Base-by-base conservation (phyloP, 2,113 vertebrate species). In the Zapus hudsonius region DNA sequence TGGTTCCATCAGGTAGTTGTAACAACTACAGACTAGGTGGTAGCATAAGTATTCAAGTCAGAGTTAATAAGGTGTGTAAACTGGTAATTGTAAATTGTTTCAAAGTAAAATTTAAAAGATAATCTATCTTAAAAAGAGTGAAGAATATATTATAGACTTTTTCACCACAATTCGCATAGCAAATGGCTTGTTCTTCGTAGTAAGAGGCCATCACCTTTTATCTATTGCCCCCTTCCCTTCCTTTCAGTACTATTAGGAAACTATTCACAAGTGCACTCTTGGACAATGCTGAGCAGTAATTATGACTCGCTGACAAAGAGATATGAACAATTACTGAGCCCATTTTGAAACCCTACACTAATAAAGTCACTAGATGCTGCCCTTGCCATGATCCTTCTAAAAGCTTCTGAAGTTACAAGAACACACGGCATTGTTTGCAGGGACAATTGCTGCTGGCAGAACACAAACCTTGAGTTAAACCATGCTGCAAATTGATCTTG, bases 301-400 rank as follows among this genome's bases (percentile, higher is more conserved):
- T 99, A 99, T 99, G 99, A 98, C 98, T 98, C 98, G 98, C 98
- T 98, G 98, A 99, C 98, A 98, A 99, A 99, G 98, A 98, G 98
- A 98, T 98, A 98, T 94, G 98, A 99, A 99, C 99, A 99, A 99
- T 99, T 98, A 98, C 97, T 81, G 95, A 98, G 98, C 97, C 98
- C 98, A 97, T 98, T 98, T 98, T 98, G 99, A 98, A 99, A 99
- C 98, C 98, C 97, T 98, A 99, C 98, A 98, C 98, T 98, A 99
- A 99, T 98, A 98, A 99, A 98, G 98, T 98, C 98, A 98, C 98
- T 98, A 98, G 98, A 98, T 98, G 98, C 98, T 98, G 98, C 98
- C 98, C 98, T 97, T 98, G 98, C 98, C 98, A 98, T 98, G 98
- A 98, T 98, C 98, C 98, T 98, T 98, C 97, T 97, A 97, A 98